Conservation (phyloP, 2,113 vertebrate species). For the Laticauda laticaudata region DNA sequence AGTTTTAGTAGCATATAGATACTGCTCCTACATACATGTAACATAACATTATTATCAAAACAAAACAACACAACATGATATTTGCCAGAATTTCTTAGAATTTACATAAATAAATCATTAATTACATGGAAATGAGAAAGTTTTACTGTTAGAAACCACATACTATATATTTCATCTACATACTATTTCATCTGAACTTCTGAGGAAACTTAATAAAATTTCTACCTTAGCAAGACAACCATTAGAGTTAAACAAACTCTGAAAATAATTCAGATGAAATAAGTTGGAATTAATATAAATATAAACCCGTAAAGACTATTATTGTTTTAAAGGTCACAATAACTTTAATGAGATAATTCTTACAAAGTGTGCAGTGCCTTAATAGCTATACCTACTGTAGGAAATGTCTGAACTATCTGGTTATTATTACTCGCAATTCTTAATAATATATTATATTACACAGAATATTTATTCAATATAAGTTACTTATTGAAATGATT, state of each 20-base stretch:
- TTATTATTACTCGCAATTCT: neutral
- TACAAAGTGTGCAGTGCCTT: neutral
- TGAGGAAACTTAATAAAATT: neutral
- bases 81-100: neutral
- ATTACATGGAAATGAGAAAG: neutral
- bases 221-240: neutral
- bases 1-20: neutral
- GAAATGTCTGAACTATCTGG: neutral
- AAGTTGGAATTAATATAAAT: neutral
- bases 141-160: neutral
- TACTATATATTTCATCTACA: neutral
- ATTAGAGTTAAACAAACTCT: neutral
- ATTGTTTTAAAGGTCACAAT: neutral
- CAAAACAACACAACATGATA: neutral
- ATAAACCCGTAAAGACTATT: neutral
- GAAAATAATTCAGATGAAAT: neutral
- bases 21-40: rapidly evolving
- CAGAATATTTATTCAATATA: slow-evolving; percentile 28
- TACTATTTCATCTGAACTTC: neutral
- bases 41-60: neutral
- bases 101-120: neutral
- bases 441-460: neutral
- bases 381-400: neutral
- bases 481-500: neutral
- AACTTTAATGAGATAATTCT: neutral